phyloP scores from a whole-genome alignment of 2,797 vertebrate genomes.

The Craterocephalus amniculus region DNA sequence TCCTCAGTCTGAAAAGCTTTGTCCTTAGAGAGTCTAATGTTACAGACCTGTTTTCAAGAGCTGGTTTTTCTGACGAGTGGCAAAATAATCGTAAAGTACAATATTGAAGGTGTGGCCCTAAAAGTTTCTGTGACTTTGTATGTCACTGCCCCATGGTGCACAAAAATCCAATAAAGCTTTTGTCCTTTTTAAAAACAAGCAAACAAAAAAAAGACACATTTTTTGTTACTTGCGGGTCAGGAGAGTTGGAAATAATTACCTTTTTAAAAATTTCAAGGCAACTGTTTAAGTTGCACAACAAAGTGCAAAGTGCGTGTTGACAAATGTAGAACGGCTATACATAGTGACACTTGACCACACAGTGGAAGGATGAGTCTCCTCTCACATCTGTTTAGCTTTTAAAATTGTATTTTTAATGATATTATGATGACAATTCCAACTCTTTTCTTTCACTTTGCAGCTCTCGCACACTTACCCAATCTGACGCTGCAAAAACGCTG shows the following conservation, averaged over 20 bases:
- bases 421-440: background rate
- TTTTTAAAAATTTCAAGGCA: background rate
- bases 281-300: background rate
- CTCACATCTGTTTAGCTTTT: background rate
- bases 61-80: background rate
- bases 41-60: background rate
- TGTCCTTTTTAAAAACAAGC: background rate
- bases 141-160: background rate
- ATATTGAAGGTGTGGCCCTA: background rate
- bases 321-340: constrained; percentile 6
- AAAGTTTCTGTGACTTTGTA: background rate
- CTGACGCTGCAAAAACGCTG: constrained; percentile 51
- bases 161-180: background rate
- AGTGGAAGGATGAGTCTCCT: background rate
- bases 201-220: background rate
- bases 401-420: background rate
- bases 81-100: background rate
- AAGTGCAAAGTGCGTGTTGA: constrained; percentile 31
- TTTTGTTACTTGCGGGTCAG: background rate
- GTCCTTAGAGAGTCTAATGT: background rate
- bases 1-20: background rate
- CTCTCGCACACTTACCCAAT: constrained; percentile 26
- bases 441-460: constrained; percentile 11
- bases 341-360: constrained; percentile 11
- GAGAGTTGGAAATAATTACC: background rate